A percentile compares a stretch with the other conserved stretches of the same genome.
Evolutionary conservation across 2,797 vertebrate genomes (phyloP).

Genomic region (Catamblyrhynchus diadema): DNA sequence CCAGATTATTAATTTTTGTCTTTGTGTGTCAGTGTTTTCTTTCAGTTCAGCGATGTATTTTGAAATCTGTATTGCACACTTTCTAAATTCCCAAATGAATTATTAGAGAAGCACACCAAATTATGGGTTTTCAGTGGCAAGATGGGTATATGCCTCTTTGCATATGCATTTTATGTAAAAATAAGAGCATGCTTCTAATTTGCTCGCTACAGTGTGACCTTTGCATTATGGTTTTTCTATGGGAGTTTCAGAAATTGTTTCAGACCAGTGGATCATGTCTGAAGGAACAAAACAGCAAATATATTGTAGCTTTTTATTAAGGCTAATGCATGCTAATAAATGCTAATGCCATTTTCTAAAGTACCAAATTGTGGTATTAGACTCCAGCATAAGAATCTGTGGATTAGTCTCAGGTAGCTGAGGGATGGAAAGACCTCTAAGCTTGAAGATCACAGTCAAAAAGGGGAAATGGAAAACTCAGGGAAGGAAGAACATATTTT

Average conservation of each 20-base stretch:
- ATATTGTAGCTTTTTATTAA: conserved; percentile 46
- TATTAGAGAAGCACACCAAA: conserved; percentile 41
- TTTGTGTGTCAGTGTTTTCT: neutral
- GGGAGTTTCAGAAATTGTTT: conserved; percentile 49
- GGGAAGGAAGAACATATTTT: neutral
- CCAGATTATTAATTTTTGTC: conserved; percentile 9
- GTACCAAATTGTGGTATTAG: neutral
- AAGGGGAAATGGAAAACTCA: neutral
- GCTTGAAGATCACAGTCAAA: neutral
- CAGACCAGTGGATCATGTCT: conserved; percentile 44
- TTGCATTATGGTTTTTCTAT: neutral
- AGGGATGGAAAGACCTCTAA: neutral
- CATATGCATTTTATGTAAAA: conserved; percentile 67
- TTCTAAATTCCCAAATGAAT: conserved; percentile 1
- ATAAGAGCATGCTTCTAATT: conserved; percentile 39
- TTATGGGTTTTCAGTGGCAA: conserved; percentile 9
- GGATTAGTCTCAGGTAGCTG: neutral
- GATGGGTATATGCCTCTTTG: neutral
- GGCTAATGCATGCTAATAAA: conserved; percentile 58
- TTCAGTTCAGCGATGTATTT: conserved; percentile 2
- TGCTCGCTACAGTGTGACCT: conserved; percentile 46
- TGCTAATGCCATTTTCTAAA: conserved; percentile 31
- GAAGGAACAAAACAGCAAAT: conserved; percentile 42
- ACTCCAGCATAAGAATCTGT: neutral
- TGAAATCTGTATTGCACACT: conserved; percentile 3